Evolutionary conservation across 2,113 vertebrate genomes (phyloP), one percentile per base, ranked within the genome.

Genomic region (Oenanthe melanoleuca): DNA sequence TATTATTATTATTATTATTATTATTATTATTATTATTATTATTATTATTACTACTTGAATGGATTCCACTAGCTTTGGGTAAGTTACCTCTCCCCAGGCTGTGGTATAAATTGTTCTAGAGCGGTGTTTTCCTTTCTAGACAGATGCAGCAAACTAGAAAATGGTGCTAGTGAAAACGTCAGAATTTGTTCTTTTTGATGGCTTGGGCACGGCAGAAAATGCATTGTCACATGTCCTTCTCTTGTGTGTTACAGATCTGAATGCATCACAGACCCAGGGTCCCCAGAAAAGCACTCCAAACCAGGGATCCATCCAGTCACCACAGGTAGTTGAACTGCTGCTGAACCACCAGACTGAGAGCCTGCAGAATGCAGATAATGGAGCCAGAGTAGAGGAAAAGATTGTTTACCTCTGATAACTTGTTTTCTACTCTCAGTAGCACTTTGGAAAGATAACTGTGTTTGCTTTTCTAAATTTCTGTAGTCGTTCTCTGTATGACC

Each of bases 331-430:
- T 5, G 47, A 91, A 53, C 75, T 90, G 67, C 96, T 97, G 72
- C 96, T 97, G 65, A 97, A 80, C 92, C 92, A 95, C 33, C 95
- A 93, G 22, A 83, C 78, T 44, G 95, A 96, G 74, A 96, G 95
- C 77, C 93, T 97, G 93, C 94, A 97, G 92, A 97, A 98, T 7
- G 96, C 93, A 8, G 98, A 98, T 95, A 92, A 89, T 37, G 96
- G 89, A 84, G 97, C 97, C 12, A 97, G 92, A 72, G 91, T 88
- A 8, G 99, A 99, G 81, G 99, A 99, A 96, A 99, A 98, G 55
- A 98, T 99, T 92, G 98, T 99, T 97, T 99, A 99, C 97, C 98
- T 99, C 88, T 99, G 97, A 99, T 91, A 17, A 70, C 71, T 57
- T 37, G 0, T 50, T 77, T 67, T 86, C n/a, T 86, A 37, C 55